Percentiles rank a stretch among this genome's conserved stretches.
These are phyloP conservation scores for Buceros bicornis DNA, from an alignment of 2,797 vertebrate genomes.

Conservation along the genomic window DNA sequence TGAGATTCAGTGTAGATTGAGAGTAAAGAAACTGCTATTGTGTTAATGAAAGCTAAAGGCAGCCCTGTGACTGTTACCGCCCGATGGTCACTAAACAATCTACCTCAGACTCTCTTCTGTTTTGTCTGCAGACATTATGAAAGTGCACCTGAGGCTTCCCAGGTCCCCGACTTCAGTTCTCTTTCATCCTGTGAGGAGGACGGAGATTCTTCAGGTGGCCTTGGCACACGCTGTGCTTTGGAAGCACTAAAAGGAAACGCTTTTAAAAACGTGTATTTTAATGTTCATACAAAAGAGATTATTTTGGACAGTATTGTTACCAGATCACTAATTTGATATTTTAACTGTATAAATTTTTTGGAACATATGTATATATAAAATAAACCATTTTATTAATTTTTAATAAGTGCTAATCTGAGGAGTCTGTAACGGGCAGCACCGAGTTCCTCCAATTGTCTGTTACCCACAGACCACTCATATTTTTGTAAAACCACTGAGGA, in stretches of 20 bases:
- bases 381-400: slow-evolving; percentile 93
- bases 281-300: slow-evolving; percentile 94
- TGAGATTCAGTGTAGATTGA: slow-evolving; percentile 81
- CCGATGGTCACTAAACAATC: slow-evolving; percentile 82
- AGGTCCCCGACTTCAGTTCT: slow-evolving; percentile 81
- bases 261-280: slow-evolving; percentile 88
- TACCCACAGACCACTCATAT: neutral
- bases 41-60: slow-evolving; percentile 78
- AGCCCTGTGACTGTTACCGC: slow-evolving; percentile 79
- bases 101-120: slow-evolving; percentile 88
- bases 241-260: slow-evolving; percentile 81
- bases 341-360: slow-evolving; percentile 92
- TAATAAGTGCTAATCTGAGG: slow-evolving; percentile 73
- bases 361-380: slow-evolving; percentile 90
- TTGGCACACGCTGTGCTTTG: slow-evolving; percentile 85
- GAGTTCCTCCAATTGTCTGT: slow-evolving; percentile 7
- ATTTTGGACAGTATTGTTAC: slow-evolving; percentile 97
- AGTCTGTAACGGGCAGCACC: slow-evolving; percentile 57
- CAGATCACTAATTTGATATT: slow-evolving; percentile 93
- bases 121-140: slow-evolving; percentile 85
- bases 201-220: slow-evolving; percentile 83
- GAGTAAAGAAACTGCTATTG: slow-evolving; percentile 82
- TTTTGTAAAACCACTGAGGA: neutral
- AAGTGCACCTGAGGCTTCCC: slow-evolving; percentile 83
- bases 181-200: slow-evolving; percentile 82